phyloP scores from a whole-genome alignment of 1,140 invertebrate genomes.

The Drosophila punjabiensis region DNA sequence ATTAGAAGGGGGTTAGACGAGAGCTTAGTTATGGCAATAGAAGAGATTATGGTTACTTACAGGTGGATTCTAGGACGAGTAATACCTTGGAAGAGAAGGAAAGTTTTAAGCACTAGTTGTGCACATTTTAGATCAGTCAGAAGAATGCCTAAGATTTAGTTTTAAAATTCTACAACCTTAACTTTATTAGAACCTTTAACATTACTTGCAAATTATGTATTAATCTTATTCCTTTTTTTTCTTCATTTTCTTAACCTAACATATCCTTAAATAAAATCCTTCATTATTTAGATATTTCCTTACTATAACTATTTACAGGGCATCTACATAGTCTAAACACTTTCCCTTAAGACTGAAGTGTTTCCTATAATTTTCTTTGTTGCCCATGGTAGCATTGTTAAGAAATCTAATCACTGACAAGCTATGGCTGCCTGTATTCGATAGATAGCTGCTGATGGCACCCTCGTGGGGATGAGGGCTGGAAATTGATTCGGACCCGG shows the following conservation, averaged over 20 bases:
- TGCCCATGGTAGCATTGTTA: slow-evolving; percentile 54
- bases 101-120: background rate
- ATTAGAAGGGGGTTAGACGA: slow-evolving; percentile 27
- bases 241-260: too few relatives aligned
- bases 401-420: slow-evolving; percentile 81
- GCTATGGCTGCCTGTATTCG: slow-evolving; percentile 82
- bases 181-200: too few relatives aligned
- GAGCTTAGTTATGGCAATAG: background rate
- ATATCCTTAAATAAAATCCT: background rate
- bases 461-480: slow-evolving; percentile 36
- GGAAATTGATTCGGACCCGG: slow-evolving; percentile 48
- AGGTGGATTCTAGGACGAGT: background rate
- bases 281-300: background rate
- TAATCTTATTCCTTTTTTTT: too few relatives aligned
- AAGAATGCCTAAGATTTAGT: background rate
- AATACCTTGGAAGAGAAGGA: too few relatives aligned
- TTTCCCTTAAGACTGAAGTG: background rate
- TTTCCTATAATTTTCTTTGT: slow-evolving; percentile 42
- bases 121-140: background rate
- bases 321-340: background rate
- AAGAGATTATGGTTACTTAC: background rate
- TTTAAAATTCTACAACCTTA: background rate
- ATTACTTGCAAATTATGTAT: too few relatives aligned
- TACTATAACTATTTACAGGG: background rate
- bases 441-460: slow-evolving; percentile 81